phyloP scores from a whole-genome alignment of 1,140 invertebrate species.

The Aphis gossypii region DNA sequence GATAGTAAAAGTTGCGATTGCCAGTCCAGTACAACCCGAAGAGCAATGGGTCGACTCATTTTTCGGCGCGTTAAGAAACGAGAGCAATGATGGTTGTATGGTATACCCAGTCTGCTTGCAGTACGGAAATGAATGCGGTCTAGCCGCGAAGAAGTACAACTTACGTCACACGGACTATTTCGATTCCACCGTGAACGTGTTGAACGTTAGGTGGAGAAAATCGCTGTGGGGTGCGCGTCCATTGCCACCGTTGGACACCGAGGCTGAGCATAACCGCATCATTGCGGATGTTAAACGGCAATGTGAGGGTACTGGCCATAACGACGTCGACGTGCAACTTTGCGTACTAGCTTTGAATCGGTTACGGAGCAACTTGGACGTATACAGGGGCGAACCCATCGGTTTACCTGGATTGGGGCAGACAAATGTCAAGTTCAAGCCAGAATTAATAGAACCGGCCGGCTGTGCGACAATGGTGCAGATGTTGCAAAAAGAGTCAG shows the following conservation, averaged over 20 bases:
- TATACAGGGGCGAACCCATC: constrained; percentile 14
- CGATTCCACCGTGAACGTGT: background rate
- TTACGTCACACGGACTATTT: background rate
- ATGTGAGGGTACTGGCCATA: background rate
- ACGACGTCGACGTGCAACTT: background rate
- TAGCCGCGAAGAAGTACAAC: background rate
- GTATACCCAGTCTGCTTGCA: background rate
- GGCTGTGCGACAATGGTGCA: constrained; percentile 18
- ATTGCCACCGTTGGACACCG: background rate
- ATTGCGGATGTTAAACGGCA: background rate
- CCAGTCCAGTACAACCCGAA: background rate
- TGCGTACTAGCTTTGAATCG: constrained; percentile 15
- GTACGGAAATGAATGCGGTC: background rate
- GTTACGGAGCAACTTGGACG: background rate
- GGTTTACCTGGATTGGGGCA: background rate
- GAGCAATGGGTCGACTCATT: background rate
- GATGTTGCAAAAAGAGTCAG: constrained; percentile 38
- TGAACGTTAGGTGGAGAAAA: constrained; percentile 13
- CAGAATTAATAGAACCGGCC: background rate
- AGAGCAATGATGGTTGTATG: background rate
- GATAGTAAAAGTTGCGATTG: background rate
- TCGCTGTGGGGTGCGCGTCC: background rate
- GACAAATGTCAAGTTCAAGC: background rate
- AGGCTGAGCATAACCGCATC: background rate
- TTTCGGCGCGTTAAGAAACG: background rate